Evolutionary conservation across 2,113 vertebrate genomes (phyloP).

Genomic region (Rattus rattus): DNA sequence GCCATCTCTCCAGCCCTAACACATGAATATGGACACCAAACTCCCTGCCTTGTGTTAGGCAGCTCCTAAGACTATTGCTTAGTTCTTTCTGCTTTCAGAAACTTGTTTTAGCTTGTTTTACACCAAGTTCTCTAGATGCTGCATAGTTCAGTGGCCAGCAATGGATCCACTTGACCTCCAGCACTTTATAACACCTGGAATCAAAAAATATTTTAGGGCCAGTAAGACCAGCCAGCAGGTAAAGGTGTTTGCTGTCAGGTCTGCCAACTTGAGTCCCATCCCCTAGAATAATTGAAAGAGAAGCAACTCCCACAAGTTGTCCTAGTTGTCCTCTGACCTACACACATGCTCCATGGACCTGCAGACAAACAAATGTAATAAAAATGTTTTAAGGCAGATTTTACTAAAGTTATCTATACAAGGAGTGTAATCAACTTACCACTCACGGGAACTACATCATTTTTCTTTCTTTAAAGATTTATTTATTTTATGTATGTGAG

Average conservation of each 20-base stretch:
- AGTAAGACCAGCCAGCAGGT: not conserved
- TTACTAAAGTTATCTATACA: not conserved
- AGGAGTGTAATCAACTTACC: not conserved
- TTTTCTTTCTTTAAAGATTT: not conserved
- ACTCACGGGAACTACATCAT: not conserved
- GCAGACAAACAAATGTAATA: not conserved
- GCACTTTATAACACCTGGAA: not conserved
- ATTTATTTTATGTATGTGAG: too few relatives aligned
- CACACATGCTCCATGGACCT: not conserved
- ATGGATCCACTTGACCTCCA: slow-evolving; percentile 13
- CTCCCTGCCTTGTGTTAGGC: not conserved
- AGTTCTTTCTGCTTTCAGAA: not conserved
- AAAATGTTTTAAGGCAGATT: not conserved
- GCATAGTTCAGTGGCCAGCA: not conserved
- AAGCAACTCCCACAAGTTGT: not conserved
- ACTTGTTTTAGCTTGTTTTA: not conserved
- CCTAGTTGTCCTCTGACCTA: not conserved
- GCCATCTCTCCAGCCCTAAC: too few relatives aligned
- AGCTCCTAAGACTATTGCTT: not conserved
- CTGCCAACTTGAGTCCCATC: not conserved
- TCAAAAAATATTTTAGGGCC: not conserved
- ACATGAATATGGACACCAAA: slow-evolving; percentile 4
- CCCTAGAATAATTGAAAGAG: too few relatives aligned
- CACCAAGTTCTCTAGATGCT: not conserved
- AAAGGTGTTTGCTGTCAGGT: not conserved